Conservation (phyloP, 2,888 invertebrate species). For the Taenaris catops region DNA sequence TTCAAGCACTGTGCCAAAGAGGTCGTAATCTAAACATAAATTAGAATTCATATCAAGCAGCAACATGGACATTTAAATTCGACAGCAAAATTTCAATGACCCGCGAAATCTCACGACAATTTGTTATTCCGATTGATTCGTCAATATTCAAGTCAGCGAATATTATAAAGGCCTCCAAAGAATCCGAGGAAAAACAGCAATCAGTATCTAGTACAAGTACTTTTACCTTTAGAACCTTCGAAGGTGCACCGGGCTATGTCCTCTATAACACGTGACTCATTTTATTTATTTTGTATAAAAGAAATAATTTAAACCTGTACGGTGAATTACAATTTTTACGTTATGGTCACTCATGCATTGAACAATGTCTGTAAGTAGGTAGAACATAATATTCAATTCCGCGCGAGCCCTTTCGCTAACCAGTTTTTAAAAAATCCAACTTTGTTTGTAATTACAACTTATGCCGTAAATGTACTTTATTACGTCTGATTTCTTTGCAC, state of each 20-base stretch:
- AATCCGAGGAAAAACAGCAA: slow-evolving; percentile 10
- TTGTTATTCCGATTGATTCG: slow-evolving; percentile 9
- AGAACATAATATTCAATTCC: too few relatives aligned
- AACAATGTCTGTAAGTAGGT: too few relatives aligned
- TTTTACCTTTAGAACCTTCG: slow-evolving; percentile 8
- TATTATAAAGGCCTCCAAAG: slow-evolving; percentile 7
- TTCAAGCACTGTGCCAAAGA: too few relatives aligned
- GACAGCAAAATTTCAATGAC: slow-evolving; percentile 9
- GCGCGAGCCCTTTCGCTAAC: too few relatives aligned
- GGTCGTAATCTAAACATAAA: too few relatives aligned
- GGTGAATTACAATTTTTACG: too few relatives aligned
- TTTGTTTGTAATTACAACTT: too few relatives aligned
- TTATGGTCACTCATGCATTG: too few relatives aligned
- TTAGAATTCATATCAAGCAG: slow-evolving; percentile 5
- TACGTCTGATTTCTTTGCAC: too few relatives aligned
- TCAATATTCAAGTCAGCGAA: slow-evolving; percentile 14
- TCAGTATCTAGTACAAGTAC: slow-evolving; percentile 1
- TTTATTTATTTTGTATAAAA: background rate
- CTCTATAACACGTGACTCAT: slow-evolving; percentile 3
- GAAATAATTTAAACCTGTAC: too few relatives aligned
- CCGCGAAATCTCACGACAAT: slow-evolving; percentile 4
- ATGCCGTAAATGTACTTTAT: too few relatives aligned
- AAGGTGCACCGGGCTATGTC: slow-evolving; percentile 7
- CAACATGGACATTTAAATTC: slow-evolving; percentile 6
- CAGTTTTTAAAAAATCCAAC: too few relatives aligned